phyloP scores from a whole-genome alignment of 2,888 invertebrate genomes.

The Diabrotica balteata region DNA sequence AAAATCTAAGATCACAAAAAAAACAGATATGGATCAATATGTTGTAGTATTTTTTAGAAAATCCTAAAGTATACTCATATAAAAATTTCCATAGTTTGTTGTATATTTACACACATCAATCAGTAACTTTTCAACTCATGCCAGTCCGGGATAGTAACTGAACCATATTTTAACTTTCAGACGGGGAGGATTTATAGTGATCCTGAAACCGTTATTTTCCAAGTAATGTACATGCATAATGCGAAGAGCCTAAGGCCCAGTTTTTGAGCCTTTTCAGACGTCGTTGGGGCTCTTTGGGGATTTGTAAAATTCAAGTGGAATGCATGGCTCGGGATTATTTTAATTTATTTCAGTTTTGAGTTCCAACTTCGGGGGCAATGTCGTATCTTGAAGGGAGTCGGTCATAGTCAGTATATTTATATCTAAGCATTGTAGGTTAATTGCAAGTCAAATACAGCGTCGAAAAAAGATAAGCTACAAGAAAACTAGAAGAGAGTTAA shows the following conservation, averaged over 20 bases:
- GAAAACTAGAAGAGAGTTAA: too few species aligned
- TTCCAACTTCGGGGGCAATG: slow-evolving; percentile 14
- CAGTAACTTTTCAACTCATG: not conserved
- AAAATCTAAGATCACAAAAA: too few species aligned
- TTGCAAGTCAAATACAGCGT: too few species aligned
- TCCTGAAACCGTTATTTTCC: slow-evolving; percentile 30
- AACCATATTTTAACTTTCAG: slow-evolving; percentile 30
- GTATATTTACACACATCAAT: too few species aligned
- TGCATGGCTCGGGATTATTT: slow-evolving; percentile 28
- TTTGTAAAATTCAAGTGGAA: slow-evolving; percentile 29
- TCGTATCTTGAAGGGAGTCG: not conserved
- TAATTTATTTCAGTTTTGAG: slow-evolving; percentile 28
- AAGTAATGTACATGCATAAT: slow-evolving; percentile 34
- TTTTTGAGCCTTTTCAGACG: slow-evolving; percentile 30
- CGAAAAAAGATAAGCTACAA: too few species aligned
- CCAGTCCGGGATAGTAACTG: slow-evolving; percentile 6
- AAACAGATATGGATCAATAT: too few species aligned
- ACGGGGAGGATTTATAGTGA: slow-evolving; percentile 30
- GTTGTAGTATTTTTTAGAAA: too few species aligned
- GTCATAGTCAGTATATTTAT: too few species aligned
- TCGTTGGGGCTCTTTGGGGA: slow-evolving; percentile 19
- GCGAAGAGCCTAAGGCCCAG: slow-evolving; percentile 28
- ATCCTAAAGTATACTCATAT: too few species aligned
- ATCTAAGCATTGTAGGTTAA: too few species aligned
- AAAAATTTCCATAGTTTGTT: too few species aligned